phyloP scores from a whole-genome alignment of 1,140 invertebrate genomes.

The Episyrphus balteatus region DNA sequence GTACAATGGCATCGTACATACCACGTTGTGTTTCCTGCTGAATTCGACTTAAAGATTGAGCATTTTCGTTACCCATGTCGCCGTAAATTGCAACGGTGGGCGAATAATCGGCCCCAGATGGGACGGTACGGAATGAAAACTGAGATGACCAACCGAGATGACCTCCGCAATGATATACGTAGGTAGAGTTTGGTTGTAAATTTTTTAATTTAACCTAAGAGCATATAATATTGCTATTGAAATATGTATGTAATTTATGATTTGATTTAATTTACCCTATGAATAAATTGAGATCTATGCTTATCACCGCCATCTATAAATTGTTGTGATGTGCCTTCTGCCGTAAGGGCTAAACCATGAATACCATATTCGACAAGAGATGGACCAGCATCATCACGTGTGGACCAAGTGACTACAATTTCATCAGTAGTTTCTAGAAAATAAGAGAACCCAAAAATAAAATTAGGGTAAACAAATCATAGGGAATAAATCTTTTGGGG shows the following conservation, averaged over 20 bases:
- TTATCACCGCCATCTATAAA: constrained; percentile 73
- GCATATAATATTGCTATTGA: neutral
- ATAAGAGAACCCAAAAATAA: constrained; percentile 12
- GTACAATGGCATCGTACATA: constrained; percentile 78
- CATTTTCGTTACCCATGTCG: constrained; percentile 86
- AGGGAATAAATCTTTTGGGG: too few species aligned
- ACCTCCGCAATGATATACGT: constrained; percentile 80
- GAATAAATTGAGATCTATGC: constrained; percentile 66
- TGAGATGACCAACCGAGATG: constrained; percentile 64
- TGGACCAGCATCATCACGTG: constrained; percentile 51
- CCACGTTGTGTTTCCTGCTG: constrained; percentile 70
- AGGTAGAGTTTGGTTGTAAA: constrained; percentile 48
- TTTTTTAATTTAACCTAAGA: constrained; percentile 43
- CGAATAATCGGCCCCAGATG: constrained; percentile 52
- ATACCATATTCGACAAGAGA: constrained; percentile 69
- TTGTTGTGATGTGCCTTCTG: constrained; percentile 46
- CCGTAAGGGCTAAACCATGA: constrained; percentile 41
- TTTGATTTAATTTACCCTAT: constrained; percentile 44
- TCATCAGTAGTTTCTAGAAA: constrained; percentile 43
- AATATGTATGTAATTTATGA: neutral
- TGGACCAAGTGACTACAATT: constrained; percentile 79
- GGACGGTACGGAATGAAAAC: constrained; percentile 63
- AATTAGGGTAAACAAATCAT: too few species aligned
- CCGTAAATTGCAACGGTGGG: constrained; percentile 80
- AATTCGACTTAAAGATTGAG: constrained; percentile 64